A percentile compares a stretch with the other conserved stretches of the same genome.
Evolutionary conservation across 2,797 vertebrate genomes (phyloP).

Genomic region (Toxotes lorentzi): DNA sequence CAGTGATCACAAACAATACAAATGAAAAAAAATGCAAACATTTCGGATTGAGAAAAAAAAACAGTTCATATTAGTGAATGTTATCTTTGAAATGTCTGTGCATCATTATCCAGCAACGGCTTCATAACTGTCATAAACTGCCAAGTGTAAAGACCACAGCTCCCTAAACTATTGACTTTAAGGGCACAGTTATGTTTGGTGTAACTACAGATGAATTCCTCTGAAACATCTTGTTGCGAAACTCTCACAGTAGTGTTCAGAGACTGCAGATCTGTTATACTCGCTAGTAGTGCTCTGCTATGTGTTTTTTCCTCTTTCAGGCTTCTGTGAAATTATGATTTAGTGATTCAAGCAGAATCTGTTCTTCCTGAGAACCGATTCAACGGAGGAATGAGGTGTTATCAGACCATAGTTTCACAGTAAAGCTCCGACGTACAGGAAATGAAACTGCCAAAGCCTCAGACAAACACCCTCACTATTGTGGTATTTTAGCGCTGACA

Average conservation of each 20-base stretch:
- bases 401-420: conserved; percentile 52
- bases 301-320: conserved; percentile 12
- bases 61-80: conserved; percentile 28
- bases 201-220: conserved; percentile 10
- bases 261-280: not conserved
- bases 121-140: conserved; percentile 34
- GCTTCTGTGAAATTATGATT: conserved; percentile 38
- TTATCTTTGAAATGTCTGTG: conserved; percentile 37
- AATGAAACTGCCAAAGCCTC: conserved; percentile 32
- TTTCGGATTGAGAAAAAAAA: conserved; percentile 32
- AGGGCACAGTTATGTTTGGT: conserved; percentile 10
- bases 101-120: conserved; percentile 65
- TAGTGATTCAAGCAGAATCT: conserved; percentile 20
- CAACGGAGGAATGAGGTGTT: conserved; percentile 27
- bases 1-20: conserved; percentile 42
- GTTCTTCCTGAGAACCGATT: conserved; percentile 32
- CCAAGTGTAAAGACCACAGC: conserved; percentile 19
- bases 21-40: conserved; percentile 30
- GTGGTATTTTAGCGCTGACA: conserved; percentile 35
- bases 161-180: conserved; percentile 6
- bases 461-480: conserved; percentile 32
- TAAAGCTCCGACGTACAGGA: conserved; percentile 49
- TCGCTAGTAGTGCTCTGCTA: not conserved
- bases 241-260: conserved; percentile 3
- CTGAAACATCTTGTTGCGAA: conserved; percentile 16